A percentile compares a stretch with the other conserved stretches of the same genome.
phyloP scores from a whole-genome alignment of 2,888 invertebrate genomes.

The Cephus rjabovi region DNA sequence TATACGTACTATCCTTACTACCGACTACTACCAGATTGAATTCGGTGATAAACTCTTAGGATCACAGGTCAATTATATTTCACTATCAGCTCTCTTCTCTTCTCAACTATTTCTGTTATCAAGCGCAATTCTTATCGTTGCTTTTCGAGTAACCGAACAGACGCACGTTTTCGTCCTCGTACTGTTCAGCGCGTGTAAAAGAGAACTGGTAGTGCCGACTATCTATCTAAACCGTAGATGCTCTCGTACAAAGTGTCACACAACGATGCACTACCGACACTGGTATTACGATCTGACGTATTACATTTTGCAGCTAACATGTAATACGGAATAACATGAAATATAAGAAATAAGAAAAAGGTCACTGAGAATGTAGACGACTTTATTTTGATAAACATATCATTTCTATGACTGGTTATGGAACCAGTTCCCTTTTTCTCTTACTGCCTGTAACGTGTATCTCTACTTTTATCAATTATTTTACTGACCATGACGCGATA shows the following conservation, averaged over 20 bases:
- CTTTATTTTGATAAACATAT: not conserved
- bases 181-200: not conserved
- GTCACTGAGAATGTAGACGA: not conserved
- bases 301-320: not conserved
- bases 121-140: not conserved
- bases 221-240: not conserved
- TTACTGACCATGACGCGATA: not conserved
- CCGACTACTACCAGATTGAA: not conserved
- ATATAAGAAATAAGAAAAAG: not conserved
- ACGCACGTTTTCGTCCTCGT: not conserved
- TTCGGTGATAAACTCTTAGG: not conserved
- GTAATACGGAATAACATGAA: not conserved
- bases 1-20: not conserved
- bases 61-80: not conserved
- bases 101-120: not conserved
- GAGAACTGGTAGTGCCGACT: not conserved
- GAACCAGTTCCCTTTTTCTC: not conserved
- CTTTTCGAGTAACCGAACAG: not conserved
- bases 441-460: not conserved
- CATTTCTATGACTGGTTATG: not conserved
- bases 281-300: not conserved
- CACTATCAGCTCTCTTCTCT: not conserved
- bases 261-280: not conserved
- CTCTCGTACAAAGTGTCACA: not conserved
- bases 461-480: not conserved